Evolutionary conservation across 2,797 vertebrate species (phyloP), one percentile per base, ranked within the genome.

Genomic region (Prunella strophiata): DNA sequence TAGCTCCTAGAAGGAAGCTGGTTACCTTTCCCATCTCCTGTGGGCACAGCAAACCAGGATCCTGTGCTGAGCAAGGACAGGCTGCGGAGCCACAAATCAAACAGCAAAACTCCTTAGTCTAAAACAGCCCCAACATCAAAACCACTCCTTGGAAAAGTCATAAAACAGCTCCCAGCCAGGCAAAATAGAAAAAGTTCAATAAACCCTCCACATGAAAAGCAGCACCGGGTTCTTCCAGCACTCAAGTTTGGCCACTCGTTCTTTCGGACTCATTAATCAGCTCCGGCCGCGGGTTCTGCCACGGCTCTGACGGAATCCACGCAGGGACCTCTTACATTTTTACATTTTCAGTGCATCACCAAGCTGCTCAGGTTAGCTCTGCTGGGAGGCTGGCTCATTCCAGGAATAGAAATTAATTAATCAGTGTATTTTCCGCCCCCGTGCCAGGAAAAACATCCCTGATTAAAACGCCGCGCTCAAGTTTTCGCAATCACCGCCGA

Each of bases 381-480:
- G 92, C 92, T 89, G 96, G 91, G 91, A 97, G 94, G 76, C 68
- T 94, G 82, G 89, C 85, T 97, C 87, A 38, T 94, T 97, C 96
- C 96, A 97, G 94, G 96, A 97, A 97, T 95, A 96, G 96, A 97
- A 97, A 98, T 97, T 98, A 97, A 97, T 98, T 98, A 97, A 98
- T 98, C 96, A 97, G 97, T 85, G 85, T 76, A 76, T 95, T 96
- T 89, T 58, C 77, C 51, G 0, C 85, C 85, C 90, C 93, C 20
- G 18, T 77, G 93, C 94, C 96, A 96, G 93, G 95, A 72, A 98
- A 95, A 93, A 95, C 96, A 96, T 91, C 83, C 75, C 96, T 97
- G 97, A 98, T 98, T 98, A 97, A 97, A 97, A 95, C 63, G 13
- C 94, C 30, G 84, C 34, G 82, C 89, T 84, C 85, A 70, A 93